Evolutionary conservation across 2,888 invertebrate species (phyloP), one percentile per base, ranked within the genome.

Genomic region (Xestia xanthographa): DNA sequence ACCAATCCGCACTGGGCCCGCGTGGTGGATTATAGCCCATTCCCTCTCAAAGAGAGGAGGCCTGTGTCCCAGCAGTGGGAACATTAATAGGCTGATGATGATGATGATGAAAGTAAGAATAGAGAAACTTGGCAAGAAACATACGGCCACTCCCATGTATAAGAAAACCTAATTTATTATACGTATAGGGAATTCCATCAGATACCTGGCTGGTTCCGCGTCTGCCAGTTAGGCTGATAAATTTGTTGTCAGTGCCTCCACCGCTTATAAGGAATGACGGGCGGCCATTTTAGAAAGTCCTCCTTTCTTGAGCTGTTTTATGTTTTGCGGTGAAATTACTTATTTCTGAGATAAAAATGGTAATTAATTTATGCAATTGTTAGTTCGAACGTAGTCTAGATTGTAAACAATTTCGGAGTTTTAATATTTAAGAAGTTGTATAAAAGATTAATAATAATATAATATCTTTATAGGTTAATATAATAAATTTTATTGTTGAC

Each of bases 261-360:
- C 68, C 41, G 38, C 87, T 62, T 86, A 85, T 66, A 88, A 84
- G 88, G 88, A 83, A 75, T 78, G 83, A 83, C 73, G 69, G 79
- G 72, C 75, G 75, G 87, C 81, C 85, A 81, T 85, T 75, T 87
- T 87, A 79, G 87, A 87, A 87, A 87, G 87, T 76, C 63, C 79
- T 62, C 71, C 62, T 77, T 82, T 77, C 78, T 56, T 71, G 80
- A 43, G 63, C 34, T 68, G 70, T 79, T 77, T 77, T 79, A 83
- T 75, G 85, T 85, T 77, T 82, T 75, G 66, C 43, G 56, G n/a
- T 65, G 53, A 75, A 75, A 75, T 72, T 56, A 75, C 38, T 26
- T 77, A 76, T 70, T 43, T 60, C 41, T 26, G 22, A 53, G 70
- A 63, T 74, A 48, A 75, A 67, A 70, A 70, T 68, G 45, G 8